Base-by-base conservation (phyloP, 2,888 invertebrate species). In the Yponomeuta malinellus region DNA sequence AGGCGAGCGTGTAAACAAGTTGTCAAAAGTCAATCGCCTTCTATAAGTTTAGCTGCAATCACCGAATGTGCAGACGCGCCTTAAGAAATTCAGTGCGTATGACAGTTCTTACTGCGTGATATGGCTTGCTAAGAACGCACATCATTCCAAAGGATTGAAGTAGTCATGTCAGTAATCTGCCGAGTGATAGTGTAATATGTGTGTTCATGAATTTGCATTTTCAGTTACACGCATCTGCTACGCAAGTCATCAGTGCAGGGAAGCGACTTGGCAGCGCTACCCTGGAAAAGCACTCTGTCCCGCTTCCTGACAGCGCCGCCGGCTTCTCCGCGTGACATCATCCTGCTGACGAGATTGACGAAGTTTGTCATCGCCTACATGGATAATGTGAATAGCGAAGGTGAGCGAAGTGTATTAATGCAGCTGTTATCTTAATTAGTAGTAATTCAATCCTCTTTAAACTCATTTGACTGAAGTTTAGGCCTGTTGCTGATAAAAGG, bases 281-380 rank as follows among this genome's bases (percentile, higher is more conserved):
- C 94, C 10, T 96, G 95, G 96, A 92, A 93, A 76, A 89, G 92
- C 75, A 92, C 93, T 0, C 93, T 95, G 75, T 86, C 88, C 48
- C 89, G 95, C 64, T 96, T 95, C 81, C 83, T 96, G 65, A 85
- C 90, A 72, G 93, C 94, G 2, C 93, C 94, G 68, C 96, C 96
- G 0, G 94, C 95, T 0, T 94, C 94, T 69, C 87, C 93, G 69
- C 93, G 94, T 63, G 96, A 96, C 79, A 92, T 93, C 31, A 83
- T 93, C 29, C 82, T 96, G 48, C 90, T 96, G 69, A 87, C 92
- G 3, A 82, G 92, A 48, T 85, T 91, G 70, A 75, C 91, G 73
- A 83, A 85, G 64, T 90, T 89, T 72, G 79, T 90, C 63, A 72
- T 85, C 3, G 77, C 79, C 1, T 91, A 85, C 63, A 86, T 90